Evolutionary conservation across 2,113 vertebrate species (phyloP).

Genomic region (Clupea harengus): DNA sequence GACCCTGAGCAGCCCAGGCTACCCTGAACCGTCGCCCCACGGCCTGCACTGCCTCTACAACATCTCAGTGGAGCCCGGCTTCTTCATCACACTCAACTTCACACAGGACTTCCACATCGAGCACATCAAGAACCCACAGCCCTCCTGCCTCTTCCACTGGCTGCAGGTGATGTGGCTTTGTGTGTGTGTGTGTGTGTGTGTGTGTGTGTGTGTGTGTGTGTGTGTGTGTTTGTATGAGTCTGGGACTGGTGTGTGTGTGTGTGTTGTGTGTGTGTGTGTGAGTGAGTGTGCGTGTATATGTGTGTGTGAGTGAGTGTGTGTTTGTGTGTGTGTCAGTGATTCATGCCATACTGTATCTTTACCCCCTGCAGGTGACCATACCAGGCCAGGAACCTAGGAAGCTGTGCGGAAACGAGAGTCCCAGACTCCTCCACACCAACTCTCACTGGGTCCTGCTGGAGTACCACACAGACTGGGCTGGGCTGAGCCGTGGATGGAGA

Average conservation of each 20-base stretch:
- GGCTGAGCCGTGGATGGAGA: slow-evolving; percentile 68
- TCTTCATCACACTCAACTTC: slow-evolving; percentile 66
- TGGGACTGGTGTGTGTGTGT: background rate
- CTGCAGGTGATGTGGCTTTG: slow-evolving; percentile 56
- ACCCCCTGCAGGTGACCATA: slow-evolving; percentile 52
- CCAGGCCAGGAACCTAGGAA: slow-evolving; percentile 48
- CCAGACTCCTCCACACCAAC: slow-evolving; percentile 57
- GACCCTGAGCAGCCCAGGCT: slow-evolving; percentile 67
- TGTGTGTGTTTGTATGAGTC: background rate
- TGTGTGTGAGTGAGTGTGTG: background rate
- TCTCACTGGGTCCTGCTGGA: slow-evolving; percentile 63
- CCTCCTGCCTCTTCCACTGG: slow-evolving; percentile 65
- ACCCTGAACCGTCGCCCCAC: slow-evolving; percentile 54
- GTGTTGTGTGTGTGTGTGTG: background rate
- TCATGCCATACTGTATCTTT: background rate
- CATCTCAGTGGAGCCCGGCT: slow-evolving; percentile 65
- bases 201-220: background rate
- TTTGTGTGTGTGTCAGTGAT: background rate
- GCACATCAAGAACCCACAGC: slow-evolving; percentile 49
- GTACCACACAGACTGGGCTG: slow-evolving; percentile 63
- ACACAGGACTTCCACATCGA: slow-evolving; percentile 68
- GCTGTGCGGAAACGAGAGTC: slow-evolving; percentile 67
- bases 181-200: background rate
- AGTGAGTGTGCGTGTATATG: background rate
- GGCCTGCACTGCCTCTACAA: slow-evolving; percentile 65